Conservation (phyloP, 2,113 vertebrate genomes). For the Eretmodus cyanostictus region DNA sequence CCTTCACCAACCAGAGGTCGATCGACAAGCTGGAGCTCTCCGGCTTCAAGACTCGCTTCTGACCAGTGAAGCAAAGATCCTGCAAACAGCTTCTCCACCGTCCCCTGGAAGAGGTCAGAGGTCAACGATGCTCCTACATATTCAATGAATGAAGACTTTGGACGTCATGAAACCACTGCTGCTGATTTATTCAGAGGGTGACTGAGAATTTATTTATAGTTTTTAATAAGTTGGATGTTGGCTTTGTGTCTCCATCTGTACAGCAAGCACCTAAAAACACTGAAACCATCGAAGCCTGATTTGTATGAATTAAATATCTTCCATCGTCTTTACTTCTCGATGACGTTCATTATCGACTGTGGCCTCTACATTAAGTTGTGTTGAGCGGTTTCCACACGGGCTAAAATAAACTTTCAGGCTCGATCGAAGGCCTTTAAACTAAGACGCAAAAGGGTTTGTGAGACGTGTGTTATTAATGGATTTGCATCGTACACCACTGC, state of each 20-base stretch:
- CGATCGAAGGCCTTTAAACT: background rate
- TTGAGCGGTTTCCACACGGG: background rate
- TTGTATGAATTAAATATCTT: background rate
- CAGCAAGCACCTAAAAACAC: background rate
- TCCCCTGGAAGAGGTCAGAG: background rate
- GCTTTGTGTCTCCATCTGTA: background rate
- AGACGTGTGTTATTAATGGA: background rate
- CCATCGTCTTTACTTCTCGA: background rate
- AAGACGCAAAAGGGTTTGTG: background rate
- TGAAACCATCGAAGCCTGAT: background rate
- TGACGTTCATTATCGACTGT: background rate
- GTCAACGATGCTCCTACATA: background rate
- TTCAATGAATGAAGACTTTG: background rate
- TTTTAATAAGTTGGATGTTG: background rate
- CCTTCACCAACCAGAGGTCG: slow-evolving; percentile 56
- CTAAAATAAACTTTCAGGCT: background rate
- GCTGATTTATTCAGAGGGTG: background rate
- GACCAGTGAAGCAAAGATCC: background rate
- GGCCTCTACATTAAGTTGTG: rapidly evolving
- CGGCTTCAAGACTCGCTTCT: slow-evolving; percentile 83
- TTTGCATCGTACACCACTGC: background rate
- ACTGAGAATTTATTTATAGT: background rate
- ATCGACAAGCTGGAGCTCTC: slow-evolving; percentile 77
- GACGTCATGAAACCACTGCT: background rate
- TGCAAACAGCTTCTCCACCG: background rate